Evolutionary conservation across 2,888 invertebrate genomes (phyloP), one percentile per base, ranked within the genome.

Genomic region (Leucania comma): DNA sequence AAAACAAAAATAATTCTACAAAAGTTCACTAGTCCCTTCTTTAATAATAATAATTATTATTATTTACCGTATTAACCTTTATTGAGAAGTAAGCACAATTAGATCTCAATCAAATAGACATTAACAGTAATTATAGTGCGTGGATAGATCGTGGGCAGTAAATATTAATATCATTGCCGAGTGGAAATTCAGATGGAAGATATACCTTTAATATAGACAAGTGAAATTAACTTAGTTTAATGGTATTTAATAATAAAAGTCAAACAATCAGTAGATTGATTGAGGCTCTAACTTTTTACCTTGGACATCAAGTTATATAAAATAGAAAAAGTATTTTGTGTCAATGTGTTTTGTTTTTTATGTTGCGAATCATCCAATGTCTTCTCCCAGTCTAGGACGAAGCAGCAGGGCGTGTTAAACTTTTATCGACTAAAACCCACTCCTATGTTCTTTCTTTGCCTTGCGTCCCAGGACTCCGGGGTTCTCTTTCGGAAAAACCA

Each of bases 81-180:
- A 71, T 61, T 53, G 17, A 22, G 22, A 51, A 51, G 29, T 66
- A 62, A n/a, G 17, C n/a, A 65, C 32, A 57, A 50, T 54, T 46
- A 50, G 26, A 51, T 24, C 42, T 74, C 75, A 79, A 73, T 79
- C 51, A 73, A 77, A 68, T 42, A 35, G 8, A 29, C 53, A 64
- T 79, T 61, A 64, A 53, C 50, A 61, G 48, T 57, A 35, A 53
- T 50, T 17, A n/a, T n/a, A n/a, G 51, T 50, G 42, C 29, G 50
- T 54, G n/a, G 57, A 60, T n/a, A 24, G 22, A 71, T 58, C 22
- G 54, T 24, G 14, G 24, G 10, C 24, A 50, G 42, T 12, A 20
- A 54, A 63, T 72, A 72, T 51, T 46, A 58, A 58, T 75, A 56
- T 56, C 0, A 50, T 50, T 60, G n/a, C 8, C 38, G 8, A 22